Evolutionary conservation across 2,888 invertebrate genomes (phyloP).

Genomic region (Scelioninae gen. 1): DNA sequence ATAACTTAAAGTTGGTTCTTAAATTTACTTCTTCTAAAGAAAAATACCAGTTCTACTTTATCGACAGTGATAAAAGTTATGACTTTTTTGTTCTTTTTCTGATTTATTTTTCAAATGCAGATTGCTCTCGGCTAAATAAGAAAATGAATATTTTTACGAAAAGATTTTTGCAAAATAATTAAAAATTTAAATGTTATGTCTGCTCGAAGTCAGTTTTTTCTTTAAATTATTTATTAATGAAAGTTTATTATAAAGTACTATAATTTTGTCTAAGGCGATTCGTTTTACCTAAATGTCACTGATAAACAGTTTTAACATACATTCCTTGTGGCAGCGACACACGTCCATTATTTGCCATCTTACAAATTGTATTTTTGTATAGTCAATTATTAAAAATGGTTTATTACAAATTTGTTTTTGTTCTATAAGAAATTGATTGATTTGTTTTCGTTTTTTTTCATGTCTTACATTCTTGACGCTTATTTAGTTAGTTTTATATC

Average conservation of each 20-base stretch:
- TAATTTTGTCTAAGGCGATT: no score
- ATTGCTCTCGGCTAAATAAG: no score
- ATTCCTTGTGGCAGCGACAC: conserved; percentile 34
- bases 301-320: conserved; percentile 42
- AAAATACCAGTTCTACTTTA: no score
- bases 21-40: no score
- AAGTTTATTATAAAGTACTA: no score
- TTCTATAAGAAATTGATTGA: conserved; percentile 65
- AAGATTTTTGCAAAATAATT: no score
- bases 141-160: no score
- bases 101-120: no score
- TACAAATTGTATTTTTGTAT: conserved; percentile 43
- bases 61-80: no score
- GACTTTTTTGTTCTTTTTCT: no score
- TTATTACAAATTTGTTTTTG: conserved; percentile 53
- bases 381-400: conserved; percentile 61
- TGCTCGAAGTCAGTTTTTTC: not conserved
- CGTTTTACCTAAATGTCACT: conserved; percentile 14
- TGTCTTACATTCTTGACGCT: conserved; percentile 45
- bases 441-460: conserved; percentile 53
- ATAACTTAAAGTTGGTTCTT: no score
- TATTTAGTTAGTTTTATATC: conserved; percentile 56
- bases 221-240: conserved; percentile 5
- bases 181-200: no score
- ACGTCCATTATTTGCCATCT: conserved; percentile 47